Percentiles rank a stretch among this genome's conserved stretches.
phyloP scores from a whole-genome alignment of 1,140 invertebrate genomes.

The Orussus abietinus region DNA sequence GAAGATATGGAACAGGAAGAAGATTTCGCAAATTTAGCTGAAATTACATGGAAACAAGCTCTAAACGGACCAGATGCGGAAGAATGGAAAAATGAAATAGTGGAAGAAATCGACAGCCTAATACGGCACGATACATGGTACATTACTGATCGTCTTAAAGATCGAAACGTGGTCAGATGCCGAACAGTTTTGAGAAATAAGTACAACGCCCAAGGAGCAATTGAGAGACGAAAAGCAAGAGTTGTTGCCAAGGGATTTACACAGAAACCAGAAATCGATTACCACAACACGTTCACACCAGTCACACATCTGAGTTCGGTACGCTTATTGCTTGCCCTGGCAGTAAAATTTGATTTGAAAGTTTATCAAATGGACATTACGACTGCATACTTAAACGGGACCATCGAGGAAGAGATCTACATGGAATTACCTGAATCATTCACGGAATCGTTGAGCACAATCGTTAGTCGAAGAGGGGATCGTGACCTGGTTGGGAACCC shows the following conservation, averaged over 20 bases:
- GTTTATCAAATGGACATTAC: slow-evolving; percentile 19
- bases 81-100: slow-evolving; percentile 40
- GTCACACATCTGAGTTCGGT: slow-evolving; percentile 18
- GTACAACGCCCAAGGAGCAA: not conserved
- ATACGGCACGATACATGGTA: slow-evolving; percentile 37
- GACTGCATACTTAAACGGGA: slow-evolving; percentile 27
- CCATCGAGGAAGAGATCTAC: slow-evolving; percentile 25
- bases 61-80: slow-evolving; percentile 21
- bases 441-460: slow-evolving; percentile 11
- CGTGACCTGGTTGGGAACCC: no score
- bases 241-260: slow-evolving; percentile 21
- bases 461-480: no score
- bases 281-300: slow-evolving; percentile 19
- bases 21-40: slow-evolving; percentile 9
- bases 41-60: slow-evolving; percentile 28
- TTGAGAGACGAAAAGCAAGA: slow-evolving; percentile 17
- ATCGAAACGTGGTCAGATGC: not conserved
- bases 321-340: slow-evolving; percentile 7
- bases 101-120: slow-evolving; percentile 29
- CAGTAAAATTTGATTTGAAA: slow-evolving; percentile 3
- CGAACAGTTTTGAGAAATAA: slow-evolving; percentile 3
- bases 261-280: slow-evolving; percentile 21
- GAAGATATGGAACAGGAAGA: slow-evolving; percentile 1
- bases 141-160: slow-evolving; percentile 12
- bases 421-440: slow-evolving; percentile 26